Conservation (phyloP, 2,888 invertebrate genomes). For the Nineta flava region DNA sequence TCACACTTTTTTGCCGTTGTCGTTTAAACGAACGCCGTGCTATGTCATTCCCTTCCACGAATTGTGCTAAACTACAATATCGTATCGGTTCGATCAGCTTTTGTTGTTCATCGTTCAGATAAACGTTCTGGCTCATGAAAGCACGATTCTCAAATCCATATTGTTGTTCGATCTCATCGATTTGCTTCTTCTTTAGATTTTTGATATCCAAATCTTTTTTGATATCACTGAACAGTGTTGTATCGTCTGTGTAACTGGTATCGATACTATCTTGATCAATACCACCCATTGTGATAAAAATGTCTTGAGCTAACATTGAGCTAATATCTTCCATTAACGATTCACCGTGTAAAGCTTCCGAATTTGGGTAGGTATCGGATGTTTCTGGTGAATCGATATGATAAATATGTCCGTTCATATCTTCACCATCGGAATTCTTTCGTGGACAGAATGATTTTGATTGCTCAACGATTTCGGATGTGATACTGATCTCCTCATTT, state of each 20-base stretch:
- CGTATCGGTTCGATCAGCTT: constrained; percentile 38
- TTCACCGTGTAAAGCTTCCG: constrained; percentile 62
- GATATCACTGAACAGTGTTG: constrained; percentile 40
- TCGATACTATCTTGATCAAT: constrained; percentile 38
- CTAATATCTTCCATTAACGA: constrained; percentile 66
- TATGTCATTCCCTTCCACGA: constrained; percentile 71
- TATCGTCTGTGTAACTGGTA: constrained; percentile 52
- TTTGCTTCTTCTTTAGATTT: constrained; percentile 40
- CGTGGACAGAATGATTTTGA: constrained; percentile 26
- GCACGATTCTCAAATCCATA: constrained; percentile 60
- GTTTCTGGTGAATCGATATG: constrained; percentile 75
- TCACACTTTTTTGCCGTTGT: constrained; percentile 17
- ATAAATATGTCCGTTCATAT: constrained; percentile 40
- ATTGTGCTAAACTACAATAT: constrained; percentile 66
- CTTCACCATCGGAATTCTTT: constrained; percentile 30
- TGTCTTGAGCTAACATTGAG: constrained; percentile 54
- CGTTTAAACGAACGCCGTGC: constrained; percentile 59
- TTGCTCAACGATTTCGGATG: constrained; percentile 48
- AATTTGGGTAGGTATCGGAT: constrained; percentile 53
- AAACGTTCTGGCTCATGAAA: constrained; percentile 35
- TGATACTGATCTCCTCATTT: constrained; percentile 55
- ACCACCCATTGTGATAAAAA: constrained; percentile 48
- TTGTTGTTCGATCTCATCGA: constrained; percentile 37
- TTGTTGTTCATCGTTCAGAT: constrained; percentile 31
- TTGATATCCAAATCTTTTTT: constrained; percentile 23